Conservation (phyloP, 2,888 invertebrate genomes). For the Parnassius apollo region DNA sequence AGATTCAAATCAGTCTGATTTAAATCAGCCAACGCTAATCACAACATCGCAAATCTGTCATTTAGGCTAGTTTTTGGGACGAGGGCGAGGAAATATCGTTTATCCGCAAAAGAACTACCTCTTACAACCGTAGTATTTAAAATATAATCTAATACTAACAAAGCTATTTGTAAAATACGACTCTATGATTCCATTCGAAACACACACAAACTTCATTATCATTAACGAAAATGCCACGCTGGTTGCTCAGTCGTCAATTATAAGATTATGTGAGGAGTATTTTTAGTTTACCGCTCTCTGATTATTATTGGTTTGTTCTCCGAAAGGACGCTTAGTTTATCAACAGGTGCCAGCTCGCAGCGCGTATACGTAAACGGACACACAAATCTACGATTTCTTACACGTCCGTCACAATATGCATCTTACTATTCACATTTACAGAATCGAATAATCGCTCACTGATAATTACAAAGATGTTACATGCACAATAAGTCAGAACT, state of each 20-base stretch:
- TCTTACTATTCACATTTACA: constrained; percentile 48
- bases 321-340: constrained; percentile 1
- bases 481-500: constrained; percentile 3
- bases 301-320: constrained; percentile 37
- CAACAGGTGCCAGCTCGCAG: constrained; percentile 49
- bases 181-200: no score
- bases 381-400: constrained; percentile 59
- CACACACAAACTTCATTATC: no score
- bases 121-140: no score
- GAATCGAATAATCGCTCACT: constrained; percentile 24
- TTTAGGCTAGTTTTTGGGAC: no score
- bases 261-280: constrained; percentile 18
- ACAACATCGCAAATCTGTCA: no score
- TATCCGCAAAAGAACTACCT: no score
- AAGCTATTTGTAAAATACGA: no score
- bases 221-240: no score
- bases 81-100: no score
- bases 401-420: constrained; percentile 50
- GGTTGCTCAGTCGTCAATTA: neutral
- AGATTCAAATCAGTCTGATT: no score
- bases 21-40: no score
- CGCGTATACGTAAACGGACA: constrained; percentile 50
- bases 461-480: constrained; percentile 10
- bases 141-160: no score
- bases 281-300: constrained; percentile 45